Evolutionary conservation across 2,113 vertebrate species (phyloP), one percentile per base, ranked within the genome.

Genomic region (Otolemur garnettii): DNA sequence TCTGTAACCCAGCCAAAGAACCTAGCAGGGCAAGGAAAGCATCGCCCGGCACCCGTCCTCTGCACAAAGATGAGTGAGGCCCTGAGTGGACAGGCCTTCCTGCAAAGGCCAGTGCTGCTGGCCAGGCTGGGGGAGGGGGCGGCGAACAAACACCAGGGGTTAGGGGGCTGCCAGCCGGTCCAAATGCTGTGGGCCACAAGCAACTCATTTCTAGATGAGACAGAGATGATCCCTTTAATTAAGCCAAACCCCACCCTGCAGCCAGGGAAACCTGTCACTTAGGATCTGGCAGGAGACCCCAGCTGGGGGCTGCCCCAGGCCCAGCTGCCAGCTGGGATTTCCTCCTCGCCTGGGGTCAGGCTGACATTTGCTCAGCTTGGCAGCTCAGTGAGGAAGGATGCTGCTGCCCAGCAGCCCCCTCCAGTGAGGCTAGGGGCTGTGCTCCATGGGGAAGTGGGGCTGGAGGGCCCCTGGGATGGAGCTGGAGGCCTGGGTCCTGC

Each of bases 151-250:
- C 38, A 55, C n/a, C 21, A 2, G 3, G 60, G 18, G 22, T n/a
- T 1, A 24, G 33, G 33, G 38, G 45, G 45, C 45, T 91, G 96
- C 90, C 90, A 71, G 96, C 93, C 93, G 71, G 0, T 77, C 96
- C 96, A 8, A 42, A 72, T 98, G 97, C 83, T 86, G 95, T 53
- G 91, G 72, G 66, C 28, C 68, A 66, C 28, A 45, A 90, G 82
- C 92, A 50, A 96, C 90, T 93, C 96, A 95, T 0, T 24, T n/a
- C 94, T 2, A 75, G 69, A 90, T 50, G 83, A 97, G 95, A 97
- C 50, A 90, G 87, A 95, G 95, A 97, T 95, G 35, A 86, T 72
- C 87, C 95, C 80, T 96, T 96, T 97, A 97, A 97, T 96, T 96
- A 97, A 98, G 97, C 9, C 83, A 33, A 87, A 91, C 2, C 18